Percentiles rank a stretch among this genome's conserved stretches.
Conservation (phyloP, 1,140 invertebrate species). For the Aradophagus sp. region DNA sequence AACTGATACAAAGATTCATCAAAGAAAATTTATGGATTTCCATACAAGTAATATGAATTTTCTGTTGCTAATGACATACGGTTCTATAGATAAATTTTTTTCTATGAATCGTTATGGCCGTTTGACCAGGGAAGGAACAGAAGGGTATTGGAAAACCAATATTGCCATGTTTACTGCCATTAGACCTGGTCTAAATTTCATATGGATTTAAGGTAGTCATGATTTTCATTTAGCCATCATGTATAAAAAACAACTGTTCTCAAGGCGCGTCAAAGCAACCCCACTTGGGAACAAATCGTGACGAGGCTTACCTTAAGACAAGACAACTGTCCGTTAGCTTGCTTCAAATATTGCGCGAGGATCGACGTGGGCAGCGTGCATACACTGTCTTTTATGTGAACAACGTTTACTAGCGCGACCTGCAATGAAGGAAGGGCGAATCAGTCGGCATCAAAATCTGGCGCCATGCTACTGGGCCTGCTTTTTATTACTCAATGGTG, state of each 20-base stretch:
- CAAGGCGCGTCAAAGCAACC: constrained; percentile 49
- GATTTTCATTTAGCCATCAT: too few relatives aligned
- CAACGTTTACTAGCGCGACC: constrained; percentile 86
- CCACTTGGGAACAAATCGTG: constrained; percentile 33
- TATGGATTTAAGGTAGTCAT: too few relatives aligned
- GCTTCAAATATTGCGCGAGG: constrained; percentile 86
- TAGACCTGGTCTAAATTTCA: too few relatives aligned
- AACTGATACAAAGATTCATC: too few relatives aligned
- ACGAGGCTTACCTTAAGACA: constrained; percentile 81
- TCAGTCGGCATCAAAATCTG: constrained; percentile 31
- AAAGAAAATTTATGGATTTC: too few relatives aligned
- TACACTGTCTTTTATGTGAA: constrained; percentile 85
- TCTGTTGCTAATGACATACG: too few relatives aligned
- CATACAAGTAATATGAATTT: too few relatives aligned
- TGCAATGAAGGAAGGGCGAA: constrained; percentile 68
- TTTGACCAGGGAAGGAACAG: not conserved
- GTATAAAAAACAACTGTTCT: too few relatives aligned
- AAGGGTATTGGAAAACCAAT: not conserved
- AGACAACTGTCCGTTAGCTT: constrained; percentile 86
- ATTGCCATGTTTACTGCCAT: too few relatives aligned
- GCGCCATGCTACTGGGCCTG: constrained; percentile 4
- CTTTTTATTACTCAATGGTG: constrained; percentile 2
- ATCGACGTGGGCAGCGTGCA: constrained; percentile 85
- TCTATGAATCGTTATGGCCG: too few relatives aligned
- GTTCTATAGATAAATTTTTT: too few relatives aligned